Evolutionary conservation across 2,113 vertebrate genomes (phyloP).

Genomic region (Ginglymostoma cirratum): DNA sequence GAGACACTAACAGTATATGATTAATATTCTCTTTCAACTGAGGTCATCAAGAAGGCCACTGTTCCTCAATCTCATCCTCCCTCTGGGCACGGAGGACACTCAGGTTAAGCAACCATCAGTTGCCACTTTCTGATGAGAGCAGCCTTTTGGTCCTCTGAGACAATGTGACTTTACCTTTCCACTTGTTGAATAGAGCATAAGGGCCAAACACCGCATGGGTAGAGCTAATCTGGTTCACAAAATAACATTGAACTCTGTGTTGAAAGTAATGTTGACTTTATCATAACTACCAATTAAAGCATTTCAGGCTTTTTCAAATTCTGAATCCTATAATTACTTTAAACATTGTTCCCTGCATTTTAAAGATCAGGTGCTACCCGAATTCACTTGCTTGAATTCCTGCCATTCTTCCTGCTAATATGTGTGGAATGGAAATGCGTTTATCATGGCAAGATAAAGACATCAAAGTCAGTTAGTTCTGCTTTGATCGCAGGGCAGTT

Average conservation of each 20-base stretch:
- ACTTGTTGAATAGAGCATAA: not conserved
- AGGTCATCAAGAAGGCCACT: too few relatives aligned
- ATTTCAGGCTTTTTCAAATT: too few relatives aligned
- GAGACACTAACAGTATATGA: too few relatives aligned
- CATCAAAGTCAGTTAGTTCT: not conserved
- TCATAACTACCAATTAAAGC: not conserved
- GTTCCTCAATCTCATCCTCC: too few relatives aligned
- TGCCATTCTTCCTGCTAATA: not conserved
- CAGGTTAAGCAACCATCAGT: too few relatives aligned
- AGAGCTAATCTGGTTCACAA: not conserved
- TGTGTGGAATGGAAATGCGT: not conserved
- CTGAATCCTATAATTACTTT: not conserved
- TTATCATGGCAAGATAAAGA: slow-evolving; percentile 6
- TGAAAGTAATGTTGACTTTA: not conserved
- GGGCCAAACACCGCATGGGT: not conserved
- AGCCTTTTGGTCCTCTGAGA: too few relatives aligned
- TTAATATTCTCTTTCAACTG: too few relatives aligned
- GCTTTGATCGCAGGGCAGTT: slow-evolving; percentile 10
- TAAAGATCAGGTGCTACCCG: not conserved
- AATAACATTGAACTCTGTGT: not conserved
- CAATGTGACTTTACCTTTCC: too few relatives aligned
- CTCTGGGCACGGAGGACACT: too few relatives aligned
- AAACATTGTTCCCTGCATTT: not conserved
- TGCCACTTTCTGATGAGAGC: too few relatives aligned
- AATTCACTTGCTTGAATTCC: not conserved